Percentiles rank a stretch among this genome's conserved stretches.
Evolutionary conservation across 1,140 invertebrate species (phyloP).

Genomic region (Caenorhabditis tropicalis): DNA sequence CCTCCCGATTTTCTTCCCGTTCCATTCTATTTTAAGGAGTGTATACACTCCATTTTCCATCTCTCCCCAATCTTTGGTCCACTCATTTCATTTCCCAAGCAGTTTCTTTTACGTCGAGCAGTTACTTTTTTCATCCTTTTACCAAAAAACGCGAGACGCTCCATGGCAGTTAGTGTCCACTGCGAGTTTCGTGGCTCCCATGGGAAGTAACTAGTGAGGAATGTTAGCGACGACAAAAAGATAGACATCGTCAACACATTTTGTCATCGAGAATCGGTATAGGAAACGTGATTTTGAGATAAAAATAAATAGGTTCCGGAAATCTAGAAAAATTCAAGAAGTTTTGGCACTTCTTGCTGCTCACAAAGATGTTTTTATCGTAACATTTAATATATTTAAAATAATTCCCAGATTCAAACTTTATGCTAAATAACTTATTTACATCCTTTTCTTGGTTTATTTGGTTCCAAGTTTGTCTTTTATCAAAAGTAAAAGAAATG

Average conservation of each 20-base stretch:
- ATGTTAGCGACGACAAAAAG: neutral
- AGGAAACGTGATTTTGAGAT: neutral
- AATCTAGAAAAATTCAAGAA: neutral
- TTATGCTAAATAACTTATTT: too few relatives aligned
- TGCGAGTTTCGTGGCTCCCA: constrained; percentile 36
- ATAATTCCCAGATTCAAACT: too few relatives aligned
- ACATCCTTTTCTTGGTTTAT: too few relatives aligned
- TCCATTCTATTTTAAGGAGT: neutral
- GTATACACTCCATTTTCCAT: neutral
- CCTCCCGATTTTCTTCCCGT: neutral
- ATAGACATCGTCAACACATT: constrained; percentile 1
- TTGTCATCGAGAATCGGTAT: constrained; percentile 10
- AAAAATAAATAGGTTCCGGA: neutral
- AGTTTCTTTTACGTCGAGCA: neutral
- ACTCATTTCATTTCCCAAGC: constrained; percentile 20
- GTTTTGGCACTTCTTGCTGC: neutral
- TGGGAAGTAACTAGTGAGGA: neutral
- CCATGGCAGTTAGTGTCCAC: constrained; percentile 37
- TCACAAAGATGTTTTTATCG: too few relatives aligned
- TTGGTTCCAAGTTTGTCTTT: too few relatives aligned
- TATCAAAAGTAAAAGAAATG: too few relatives aligned
- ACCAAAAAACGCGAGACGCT: neutral
- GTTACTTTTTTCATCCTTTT: neutral
- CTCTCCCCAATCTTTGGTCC: neutral
- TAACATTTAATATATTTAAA: too few relatives aligned